Conservation (phyloP, 2,888 invertebrate species). For the Leistus spinibarbis region DNA sequence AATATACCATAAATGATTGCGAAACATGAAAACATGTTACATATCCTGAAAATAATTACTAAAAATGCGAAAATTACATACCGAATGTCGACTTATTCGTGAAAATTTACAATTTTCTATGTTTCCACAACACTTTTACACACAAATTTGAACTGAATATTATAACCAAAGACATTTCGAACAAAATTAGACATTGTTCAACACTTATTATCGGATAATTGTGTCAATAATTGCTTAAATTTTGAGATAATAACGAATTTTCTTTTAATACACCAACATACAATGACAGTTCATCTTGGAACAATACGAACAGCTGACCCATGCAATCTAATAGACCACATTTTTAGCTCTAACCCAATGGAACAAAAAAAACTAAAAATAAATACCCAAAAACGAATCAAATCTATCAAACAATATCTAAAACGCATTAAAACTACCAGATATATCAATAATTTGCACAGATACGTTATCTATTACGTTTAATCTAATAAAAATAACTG, state of each 20-base stretch:
- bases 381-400: neutral
- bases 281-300: neutral
- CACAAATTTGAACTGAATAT: neutral
- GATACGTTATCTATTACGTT: neutral
- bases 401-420: neutral
- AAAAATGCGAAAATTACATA: neutral
- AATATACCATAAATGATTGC: no score
- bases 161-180: neutral
- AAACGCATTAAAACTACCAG: neutral
- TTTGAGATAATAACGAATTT: neutral
- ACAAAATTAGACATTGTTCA: neutral
- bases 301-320: neutral
- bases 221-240: neutral
- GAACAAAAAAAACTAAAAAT: neutral
- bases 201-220: neutral
- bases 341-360: neutral
- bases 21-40: no score
- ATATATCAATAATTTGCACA: no score
- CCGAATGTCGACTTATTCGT: neutral
- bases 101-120: neutral
- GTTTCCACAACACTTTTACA: neutral
- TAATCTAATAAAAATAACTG: neutral
- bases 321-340: neutral
- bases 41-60: no score
- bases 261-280: neutral